Evolutionary conservation across 2,797 vertebrate species (phyloP), one percentile per base, ranked within the genome.

Genomic region (Danio tinwini): DNA sequence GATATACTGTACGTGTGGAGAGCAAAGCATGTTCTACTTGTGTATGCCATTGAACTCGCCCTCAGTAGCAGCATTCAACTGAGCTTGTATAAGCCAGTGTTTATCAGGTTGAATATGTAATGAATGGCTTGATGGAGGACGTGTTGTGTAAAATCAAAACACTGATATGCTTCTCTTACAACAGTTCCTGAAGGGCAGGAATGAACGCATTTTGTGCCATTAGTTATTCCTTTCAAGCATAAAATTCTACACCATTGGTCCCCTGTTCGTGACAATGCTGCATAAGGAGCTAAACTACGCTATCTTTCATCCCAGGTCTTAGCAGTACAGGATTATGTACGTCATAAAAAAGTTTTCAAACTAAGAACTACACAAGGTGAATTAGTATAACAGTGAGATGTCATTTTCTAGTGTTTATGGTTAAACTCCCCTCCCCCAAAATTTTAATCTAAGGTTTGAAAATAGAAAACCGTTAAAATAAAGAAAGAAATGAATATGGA

Each of bases 101-200:
- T 55, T 78, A 80, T 80, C 74, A 76, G 45, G 68, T 80, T 44
- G 16, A 69, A 80, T 67, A 49, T 3, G 52, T 76, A 65, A 80
- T 72, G 64, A 64, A 80, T 76, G 14, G 14, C 39, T 29, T 56
- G 29, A 39, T 73, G 74, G 37, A 63, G 64, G 74, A 64, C 47
- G 61, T 50, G 50, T 37, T 68, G 52, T 69, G 17, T 76, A 50
- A 79, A 82, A 79, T 79, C 64, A 67, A 71, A 71, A 82, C 68
- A 52, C 76, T 74, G 71, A 70, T 47, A 73, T 49, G 50, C 44
- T 55, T 68, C 61, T 68, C 64, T 80, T 70, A 39, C 7, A 10
- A 16, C 45, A 42, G 39, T 7, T 64, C 64, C 59, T 63, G 68
- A 79, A 72, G 77, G 58, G 76, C 76, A 61, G 7, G 6, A 70